Evolutionary conservation across 2,888 invertebrate species (phyloP), one percentile per base, ranked within the genome.

Genomic region (Buathra laborator): DNA sequence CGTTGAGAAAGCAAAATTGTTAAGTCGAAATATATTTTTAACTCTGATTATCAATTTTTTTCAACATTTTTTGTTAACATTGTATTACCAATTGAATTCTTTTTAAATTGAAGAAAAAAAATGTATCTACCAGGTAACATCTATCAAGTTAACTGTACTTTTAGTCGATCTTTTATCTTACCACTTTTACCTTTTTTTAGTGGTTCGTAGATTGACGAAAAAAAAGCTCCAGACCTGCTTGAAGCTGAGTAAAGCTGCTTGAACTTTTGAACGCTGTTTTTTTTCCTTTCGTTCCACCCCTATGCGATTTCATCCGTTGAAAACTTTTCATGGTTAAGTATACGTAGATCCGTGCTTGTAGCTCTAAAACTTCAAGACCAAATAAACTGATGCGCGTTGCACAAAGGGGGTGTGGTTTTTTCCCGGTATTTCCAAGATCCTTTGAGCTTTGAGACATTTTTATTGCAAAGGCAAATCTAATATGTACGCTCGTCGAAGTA

Each of bases 401-500:
- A 56, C 24, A 37, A 37, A 37, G 24, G 24, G 56, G 24, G 24
- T 56, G 24, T 56, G 56, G 56, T 56, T 56, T 56, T 19, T 9
- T 1, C 56, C 3, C 19, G 10, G 56, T 10, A 56, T 12, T 56
- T 4, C 19, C 56, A 56, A 56, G 56, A 56, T 56, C 56, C 56
- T 56, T 24, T 56, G 56, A 56, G 19, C 56, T 56, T 10, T 10
- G 56, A 56, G 56, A 56, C 56, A 24, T 56, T 56, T 37, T 56
- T 56, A 56, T 24, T 56, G 56, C 19, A 19, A 56, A 56, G 10
- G 24, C 9, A 24, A 56, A 24, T 56, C 56, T 56, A 12, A 12
- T 56, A 24, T 56, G 56, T 56, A 56, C 56, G 19, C 24, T 4
- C 19, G 56, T 24, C 56, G 56, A 19, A 12, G 56, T 24, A 9